Base-by-base conservation (phyloP, 2,113 vertebrate species). In the Anguilla rostrata region DNA sequence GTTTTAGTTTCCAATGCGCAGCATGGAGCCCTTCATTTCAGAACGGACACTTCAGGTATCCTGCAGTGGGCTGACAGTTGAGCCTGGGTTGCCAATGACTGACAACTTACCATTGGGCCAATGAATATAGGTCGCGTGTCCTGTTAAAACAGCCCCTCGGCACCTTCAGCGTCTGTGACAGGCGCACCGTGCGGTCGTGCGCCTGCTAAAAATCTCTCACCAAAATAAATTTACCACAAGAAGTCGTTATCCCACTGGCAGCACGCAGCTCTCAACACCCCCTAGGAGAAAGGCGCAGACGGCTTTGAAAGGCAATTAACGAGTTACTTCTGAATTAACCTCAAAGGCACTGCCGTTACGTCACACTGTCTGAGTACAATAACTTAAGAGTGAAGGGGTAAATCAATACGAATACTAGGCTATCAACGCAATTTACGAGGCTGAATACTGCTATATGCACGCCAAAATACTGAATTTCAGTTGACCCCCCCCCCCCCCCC, bases 261-360 rank as follows among this genome's bases (percentile, higher is more conserved):
- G 3, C 3, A 60, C 39, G 63, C 86, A 84, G 82, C 82, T 87
- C 71, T 71, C 56, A 63, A 20, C 63, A n/a, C 81, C 81, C 39
- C 6, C 83, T 83, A 56, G 39, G 5, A 34, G 53, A 8, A 1
- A 75, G 26, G 26, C 56, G 43, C 49, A 84, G 39, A 56, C n/a
- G 11, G 41, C 39, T 79, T n/a, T 6, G 82, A 81, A 56, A 84
- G n/a, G 75, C 78, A 84, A 87, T 87, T 87, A 87, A 71, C 22
- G 46, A 79, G 84, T 84, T 63, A 84, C 83, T 87, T 83, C 75
- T 20, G 84, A 87, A 84, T 87, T 84, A 87, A 75, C 46, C 83
- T 87, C 39, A 41, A 83, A 80, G 8, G 34, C 82, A 60, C 63
- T 87, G 75, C 66, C 82, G 29, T 84, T 80, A 71, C 6, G 83